phyloP scores from a whole-genome alignment of 2,888 invertebrate genomes.

The Creontiades dilutus region DNA sequence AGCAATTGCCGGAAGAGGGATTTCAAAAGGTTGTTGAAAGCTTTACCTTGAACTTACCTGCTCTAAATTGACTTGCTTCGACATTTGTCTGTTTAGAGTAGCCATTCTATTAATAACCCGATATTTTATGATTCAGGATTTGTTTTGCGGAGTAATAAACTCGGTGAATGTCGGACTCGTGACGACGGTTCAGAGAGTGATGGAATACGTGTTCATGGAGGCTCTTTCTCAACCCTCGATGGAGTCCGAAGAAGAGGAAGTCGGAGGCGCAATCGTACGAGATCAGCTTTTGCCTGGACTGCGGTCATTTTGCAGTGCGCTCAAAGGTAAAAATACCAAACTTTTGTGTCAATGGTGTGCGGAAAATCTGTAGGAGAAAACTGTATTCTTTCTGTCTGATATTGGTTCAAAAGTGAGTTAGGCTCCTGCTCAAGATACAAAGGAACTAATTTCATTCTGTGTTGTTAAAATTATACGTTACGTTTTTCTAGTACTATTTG shows the following conservation, averaged over 20 bases:
- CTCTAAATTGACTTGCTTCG: background rate
- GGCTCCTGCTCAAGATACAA: too few species aligned
- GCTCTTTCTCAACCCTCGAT: slow-evolving; percentile 89
- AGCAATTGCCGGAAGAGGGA: slow-evolving; percentile 94
- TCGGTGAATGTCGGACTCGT: slow-evolving; percentile 89
- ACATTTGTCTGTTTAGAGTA: too few species aligned
- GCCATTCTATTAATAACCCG: too few species aligned
- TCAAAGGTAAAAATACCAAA: slow-evolving; percentile 84
- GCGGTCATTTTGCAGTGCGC: slow-evolving; percentile 92
- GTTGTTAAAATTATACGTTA: too few species aligned
- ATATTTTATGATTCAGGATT: too few species aligned
- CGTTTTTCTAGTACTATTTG: too few species aligned
- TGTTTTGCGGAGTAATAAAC: slow-evolving; percentile 88
- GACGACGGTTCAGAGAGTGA: slow-evolving; percentile 91
- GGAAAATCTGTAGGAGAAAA: too few species aligned
- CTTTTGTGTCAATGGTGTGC: too few species aligned
- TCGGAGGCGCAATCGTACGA: slow-evolving; percentile 88
- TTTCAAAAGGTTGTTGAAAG: slow-evolving; percentile 86
- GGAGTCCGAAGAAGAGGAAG: slow-evolving; percentile 88
- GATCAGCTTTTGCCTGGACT: slow-evolving; percentile 90
- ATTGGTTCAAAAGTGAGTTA: too few species aligned
- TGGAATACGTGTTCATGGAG: slow-evolving; percentile 94
- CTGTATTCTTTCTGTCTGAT: too few species aligned
- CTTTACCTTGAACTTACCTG: background rate
- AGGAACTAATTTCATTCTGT: too few species aligned